Base-by-base conservation (phyloP, 2,888 invertebrate genomes). In the Hipparchia sbordonii region DNA sequence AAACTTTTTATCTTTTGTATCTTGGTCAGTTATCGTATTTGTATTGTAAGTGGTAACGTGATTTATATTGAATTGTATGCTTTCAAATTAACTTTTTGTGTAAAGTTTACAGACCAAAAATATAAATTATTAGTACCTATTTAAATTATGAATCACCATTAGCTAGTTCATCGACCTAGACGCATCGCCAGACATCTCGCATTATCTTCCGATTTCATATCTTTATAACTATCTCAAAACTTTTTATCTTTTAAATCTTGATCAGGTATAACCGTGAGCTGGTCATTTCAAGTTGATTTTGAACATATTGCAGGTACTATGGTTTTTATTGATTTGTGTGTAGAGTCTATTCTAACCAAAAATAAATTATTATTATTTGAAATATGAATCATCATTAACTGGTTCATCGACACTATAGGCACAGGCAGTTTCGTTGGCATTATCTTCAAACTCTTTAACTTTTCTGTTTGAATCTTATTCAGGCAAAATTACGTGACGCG, bases 91-190 rank as follows among this genome's bases (percentile, higher is more conserved):
- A 23, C 23, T 0, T 23, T 8, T 13, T 8, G 23, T 23, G 23
- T 23, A 23, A 23, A 1, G 23, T 23, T 2, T 23, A 57, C 56
- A 8, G 10, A 51, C 9, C 9, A 10, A 52, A 23, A 23, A 23
- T 23, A 52, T 10, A 12, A n/a, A n/a, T 5, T n/a, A n/a, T 5
- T 6, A 6, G 23, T 23, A 23, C 23, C 12, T 54, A n/a, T 54
- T 54, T 54, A 5, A 6, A n/a, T 13, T n/a, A 57, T 23, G 23
- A 23, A 56, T 56, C 8, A 57, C 85, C 84, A 87, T 86, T 89
- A 88, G 82, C 74, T 78, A 74, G 80, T 80, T 78, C 81, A 79
- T 79, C 81, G 81, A 81, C 79, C 83, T 81, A 84, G 84, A 85
- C 85, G 23, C 79, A 67, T 70, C 67, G 46, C 72, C 71, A 75